Evolutionary conservation across 1,140 invertebrate genomes (phyloP), one percentile per base, ranked within the genome.

Genomic region (Drosophila baimaii): DNA sequence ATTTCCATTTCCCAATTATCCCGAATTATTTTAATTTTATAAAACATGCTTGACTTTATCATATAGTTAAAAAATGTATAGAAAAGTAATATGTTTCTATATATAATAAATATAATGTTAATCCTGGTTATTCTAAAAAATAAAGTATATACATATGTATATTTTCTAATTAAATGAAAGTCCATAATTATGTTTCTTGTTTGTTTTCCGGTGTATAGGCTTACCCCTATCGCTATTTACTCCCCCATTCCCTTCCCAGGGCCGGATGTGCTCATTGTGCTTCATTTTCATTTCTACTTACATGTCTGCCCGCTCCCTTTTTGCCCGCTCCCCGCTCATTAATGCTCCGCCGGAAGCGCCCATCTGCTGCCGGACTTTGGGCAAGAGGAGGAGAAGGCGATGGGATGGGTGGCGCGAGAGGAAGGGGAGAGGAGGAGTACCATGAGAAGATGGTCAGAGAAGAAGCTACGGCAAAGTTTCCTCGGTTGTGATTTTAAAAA

Each of bases 251-350:
- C 23, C 15, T 33, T 19, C n/a, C 35, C 79, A 35, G 56, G 52
- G 63, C 79, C 79, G 79, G 79, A 81, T 81, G 76, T 75, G 58
- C 80, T 83, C 75, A 83, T 81, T 81, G 79, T 81, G 79, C 79
- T 52, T 81, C 62, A 61, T 79, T 79, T 64, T 81, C 62, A 74
- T 74, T 79, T 81, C 63, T 61, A 81, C 80, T 83, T 81, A 81
- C 62, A 66, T 51, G 63, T 66, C 64, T 33, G 33, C 62, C 59
- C 17, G 3, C 61, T 62, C 27, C 46, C 62, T 23, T n/a, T n/a
- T n/a, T 55, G 41, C 56, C 52, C 55, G 35, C 31, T 44, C 58
- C 49, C 27, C 56, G 37, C 62, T 65, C 56, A 65, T 65, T 68
- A 68, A 68, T 66, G 70, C 63, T 77, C 58, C 65, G 62, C 62